Percentiles rank a stretch among this genome's conserved stretches.
Conservation (phyloP, 2,888 invertebrate species). For the Yponomeuta evonymella region DNA sequence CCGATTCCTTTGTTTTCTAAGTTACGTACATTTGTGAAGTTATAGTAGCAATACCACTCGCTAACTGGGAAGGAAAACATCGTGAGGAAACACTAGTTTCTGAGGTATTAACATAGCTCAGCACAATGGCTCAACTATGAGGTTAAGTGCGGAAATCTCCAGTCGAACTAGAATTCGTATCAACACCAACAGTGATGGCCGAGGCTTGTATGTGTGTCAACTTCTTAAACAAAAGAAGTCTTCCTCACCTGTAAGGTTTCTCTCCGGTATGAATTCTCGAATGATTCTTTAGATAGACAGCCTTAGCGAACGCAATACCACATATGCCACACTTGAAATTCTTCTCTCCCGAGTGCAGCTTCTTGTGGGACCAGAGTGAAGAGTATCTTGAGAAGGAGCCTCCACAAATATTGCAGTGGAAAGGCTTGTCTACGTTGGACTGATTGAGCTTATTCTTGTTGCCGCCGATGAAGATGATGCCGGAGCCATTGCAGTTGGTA, state of each 20-base stretch:
- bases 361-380: slow-evolving; percentile 92
- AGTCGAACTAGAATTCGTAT: too few relatives aligned
- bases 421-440: slow-evolving; percentile 84
- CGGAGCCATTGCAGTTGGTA: slow-evolving; percentile 92
- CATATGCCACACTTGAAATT: slow-evolving; percentile 93
- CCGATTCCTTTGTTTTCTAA: too few relatives aligned
- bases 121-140: too few relatives aligned
- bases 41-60: too few relatives aligned
- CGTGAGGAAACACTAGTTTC: too few relatives aligned
- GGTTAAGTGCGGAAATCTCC: too few relatives aligned
- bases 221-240: too few relatives aligned
- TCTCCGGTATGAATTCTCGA: slow-evolving; percentile 90
- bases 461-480: slow-evolving; percentile 87
- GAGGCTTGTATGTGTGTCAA: too few relatives aligned
- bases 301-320: slow-evolving; percentile 91
- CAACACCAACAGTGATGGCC: too few relatives aligned
- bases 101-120: too few relatives aligned
- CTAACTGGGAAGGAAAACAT: too few relatives aligned
- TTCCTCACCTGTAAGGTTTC: slow-evolving; percentile 62
- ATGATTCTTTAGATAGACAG: slow-evolving; percentile 93
- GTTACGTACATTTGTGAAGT: too few relatives aligned
- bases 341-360: slow-evolving; percentile 87
- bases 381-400: slow-evolving; percentile 90
- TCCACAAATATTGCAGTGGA: slow-evolving; percentile 92
- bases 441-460: slow-evolving; percentile 77